Evolutionary conservation across 2,888 invertebrate genomes (phyloP).

Genomic region (Eilema griseolum): DNA sequence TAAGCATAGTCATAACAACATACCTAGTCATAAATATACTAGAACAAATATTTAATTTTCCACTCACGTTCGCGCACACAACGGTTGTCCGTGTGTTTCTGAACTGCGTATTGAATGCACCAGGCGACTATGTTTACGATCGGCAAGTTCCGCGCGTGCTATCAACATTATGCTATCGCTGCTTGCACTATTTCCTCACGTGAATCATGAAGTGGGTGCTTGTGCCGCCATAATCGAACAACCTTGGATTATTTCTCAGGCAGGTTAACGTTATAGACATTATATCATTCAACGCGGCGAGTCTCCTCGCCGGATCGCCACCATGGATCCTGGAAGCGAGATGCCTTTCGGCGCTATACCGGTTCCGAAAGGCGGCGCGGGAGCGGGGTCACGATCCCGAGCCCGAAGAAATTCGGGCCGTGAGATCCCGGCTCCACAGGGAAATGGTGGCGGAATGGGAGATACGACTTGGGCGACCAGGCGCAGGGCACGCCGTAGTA

Average conservation of each 20-base stretch:
- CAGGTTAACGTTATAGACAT: not conserved
- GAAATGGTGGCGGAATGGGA: no score
- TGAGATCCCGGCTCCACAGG: no score
- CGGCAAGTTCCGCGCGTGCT: constrained; percentile 43
- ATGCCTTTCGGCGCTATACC: no score
- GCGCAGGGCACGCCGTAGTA: no score
- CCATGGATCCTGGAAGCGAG: no score
- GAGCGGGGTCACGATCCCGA: no score
- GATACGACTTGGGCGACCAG: no score
- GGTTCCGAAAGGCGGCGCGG: no score
- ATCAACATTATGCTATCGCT: constrained; percentile 33
- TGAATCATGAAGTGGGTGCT: not conserved
- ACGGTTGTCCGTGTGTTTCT: constrained; percentile 25
- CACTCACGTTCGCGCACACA: not conserved
- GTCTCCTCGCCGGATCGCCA: no score
- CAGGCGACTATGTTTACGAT: constrained; percentile 28
- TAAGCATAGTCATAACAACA: not conserved
- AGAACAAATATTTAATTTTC: constrained; percentile 1
- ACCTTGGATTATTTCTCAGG: not conserved
- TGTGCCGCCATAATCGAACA: not conserved
- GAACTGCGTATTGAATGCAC: constrained; percentile 23
- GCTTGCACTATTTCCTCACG: constrained; percentile 15
- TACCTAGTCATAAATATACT: not conserved
- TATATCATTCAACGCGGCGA: no score
- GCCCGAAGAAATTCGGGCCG: no score